Base-by-base conservation (phyloP, 2,797 vertebrate species). In the Oreonectes daqikongensis region DNA sequence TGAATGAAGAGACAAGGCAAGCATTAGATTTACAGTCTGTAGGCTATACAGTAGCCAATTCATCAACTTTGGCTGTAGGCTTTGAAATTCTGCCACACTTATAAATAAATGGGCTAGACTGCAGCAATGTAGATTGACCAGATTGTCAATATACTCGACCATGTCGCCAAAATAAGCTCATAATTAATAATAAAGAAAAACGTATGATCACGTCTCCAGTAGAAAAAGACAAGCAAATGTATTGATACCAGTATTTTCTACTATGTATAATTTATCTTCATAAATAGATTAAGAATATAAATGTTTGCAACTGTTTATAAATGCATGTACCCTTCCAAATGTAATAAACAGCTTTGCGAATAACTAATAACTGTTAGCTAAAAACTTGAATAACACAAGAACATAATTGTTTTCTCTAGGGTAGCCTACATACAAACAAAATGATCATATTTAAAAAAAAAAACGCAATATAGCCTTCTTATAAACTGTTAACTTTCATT, bases 21-120 rank as follows among this genome's bases (percentile, higher is more conserved):
- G 46, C 48, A 3, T 22, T 52, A 52, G 20, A 22, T 20, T 44
- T 32, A 30, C 28, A 38, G 3, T 32, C 32, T 26, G 28, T 53
- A 32, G 26, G 10, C 15, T 18, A 60, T 11, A 44, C 8, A 17
- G 40, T 20, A 52, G 22, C 10, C 15, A 20, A 61, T 61, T 61
- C 28, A 20, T 26, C 57, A 61, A 61, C 26, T 48, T 73, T 73
- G 59, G 1, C 44, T 38, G 4, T 63, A 35, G 10, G 40, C 5
- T 46, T 17, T 22, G 28, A 64, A 73, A 64, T 38, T 64, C 15
- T n/a, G n/a, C 10, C 30, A 20, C 10, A 15, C 32, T 64, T 38
- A 73, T 53, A 53, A 73, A 50, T 72, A 63, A 50, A 72, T 72
- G 10, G 10, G 12, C 7, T 50, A 64, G 28, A 63, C 59, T 50